Evolutionary conservation across 2,113 vertebrate species (phyloP), one percentile per base, ranked within the genome.

Genomic region (Catagonus wagneri): DNA sequence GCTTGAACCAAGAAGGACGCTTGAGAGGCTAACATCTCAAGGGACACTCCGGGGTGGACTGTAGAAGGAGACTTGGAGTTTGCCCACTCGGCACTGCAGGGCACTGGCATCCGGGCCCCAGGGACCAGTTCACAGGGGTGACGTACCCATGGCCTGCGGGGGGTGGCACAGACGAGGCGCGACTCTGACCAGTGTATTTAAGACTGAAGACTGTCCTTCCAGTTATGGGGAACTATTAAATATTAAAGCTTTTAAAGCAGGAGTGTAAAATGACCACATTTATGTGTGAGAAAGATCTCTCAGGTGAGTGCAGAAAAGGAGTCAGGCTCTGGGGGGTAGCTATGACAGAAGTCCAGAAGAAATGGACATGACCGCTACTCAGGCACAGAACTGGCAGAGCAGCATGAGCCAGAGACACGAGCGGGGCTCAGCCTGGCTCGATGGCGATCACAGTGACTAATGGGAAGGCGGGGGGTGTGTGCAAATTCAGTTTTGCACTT

Each of bases 231-330:
- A 88, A 29, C 39, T 83, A 63, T 13, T 84, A 36, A 39, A 58
- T 78, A 58, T 17, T 71, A 79, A 34, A 15, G 36, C 19, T 93
- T 87, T 84, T 54, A 84, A 75, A 84, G n/a, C 29, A 89, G 69
- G 22, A 20, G 9, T 65, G 8, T 61, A 94, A 87, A 65, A 63
- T 71, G 16, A 81, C 58, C 52, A 76, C 71, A 69, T 63, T 58
- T 72, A 20, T 63, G 20, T 75, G 83, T 72, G 68, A 44, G 20
- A 89, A 81, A 8, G 32, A 29, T 15, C 9, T 74, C 20, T 86
- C 44, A 83, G 84, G 23, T 22, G 54, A 72, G 27, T 25, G 3
- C 32, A 87, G 52, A 65, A 52, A 15, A 54, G 27, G 50, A 23
- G 22, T 54, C 20, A 95, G 29, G 56, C 54, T 39, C 23, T 54